A percentile compares a stretch with the other conserved stretches of the same genome.
Conservation (phyloP, 1,140 invertebrate genomes). For the Batillaria attramentaria region DNA sequence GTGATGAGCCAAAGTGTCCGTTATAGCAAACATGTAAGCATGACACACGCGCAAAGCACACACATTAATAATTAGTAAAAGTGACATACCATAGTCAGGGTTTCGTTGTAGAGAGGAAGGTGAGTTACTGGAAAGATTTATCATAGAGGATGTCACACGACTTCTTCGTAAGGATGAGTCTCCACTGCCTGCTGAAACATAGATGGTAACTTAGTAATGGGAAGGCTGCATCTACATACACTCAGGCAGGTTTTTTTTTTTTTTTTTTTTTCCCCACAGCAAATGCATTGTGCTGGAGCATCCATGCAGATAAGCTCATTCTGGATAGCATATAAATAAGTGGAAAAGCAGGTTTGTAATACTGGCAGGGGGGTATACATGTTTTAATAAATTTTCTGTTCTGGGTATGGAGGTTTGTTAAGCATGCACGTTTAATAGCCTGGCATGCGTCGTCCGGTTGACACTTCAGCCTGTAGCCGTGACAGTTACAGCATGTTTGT, state of each 20-base stretch:
- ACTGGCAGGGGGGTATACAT: neutral
- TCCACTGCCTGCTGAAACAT: constrained; percentile 60
- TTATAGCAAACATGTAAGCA: no score
- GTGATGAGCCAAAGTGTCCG: no score
- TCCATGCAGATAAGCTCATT: neutral
- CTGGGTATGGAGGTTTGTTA: no score
- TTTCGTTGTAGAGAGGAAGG: constrained; percentile 46
- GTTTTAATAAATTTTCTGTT: neutral
- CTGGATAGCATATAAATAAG: no score
- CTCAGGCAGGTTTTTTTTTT: neutral
- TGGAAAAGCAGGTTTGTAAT: neutral
- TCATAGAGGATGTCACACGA: constrained; percentile 58
- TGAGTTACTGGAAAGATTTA: constrained; percentile 56
- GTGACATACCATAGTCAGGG: constrained; percentile 61
- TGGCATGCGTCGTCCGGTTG: no score
- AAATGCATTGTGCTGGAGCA: neutral
- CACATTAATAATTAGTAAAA: no score
- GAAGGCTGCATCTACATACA: neutral
- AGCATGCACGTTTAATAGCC: no score
- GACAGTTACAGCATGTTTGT: no score
- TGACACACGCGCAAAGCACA: no score
- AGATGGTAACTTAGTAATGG: constrained; percentile 1
- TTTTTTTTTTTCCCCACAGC: neutral
- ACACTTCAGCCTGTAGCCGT: no score
- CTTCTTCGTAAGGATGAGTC: constrained; percentile 58